A percentile compares a stretch with the other conserved stretches of the same genome.
phyloP scores from a whole-genome alignment of 2,888 invertebrate species.

The Drosophila nr. fundita region DNA sequence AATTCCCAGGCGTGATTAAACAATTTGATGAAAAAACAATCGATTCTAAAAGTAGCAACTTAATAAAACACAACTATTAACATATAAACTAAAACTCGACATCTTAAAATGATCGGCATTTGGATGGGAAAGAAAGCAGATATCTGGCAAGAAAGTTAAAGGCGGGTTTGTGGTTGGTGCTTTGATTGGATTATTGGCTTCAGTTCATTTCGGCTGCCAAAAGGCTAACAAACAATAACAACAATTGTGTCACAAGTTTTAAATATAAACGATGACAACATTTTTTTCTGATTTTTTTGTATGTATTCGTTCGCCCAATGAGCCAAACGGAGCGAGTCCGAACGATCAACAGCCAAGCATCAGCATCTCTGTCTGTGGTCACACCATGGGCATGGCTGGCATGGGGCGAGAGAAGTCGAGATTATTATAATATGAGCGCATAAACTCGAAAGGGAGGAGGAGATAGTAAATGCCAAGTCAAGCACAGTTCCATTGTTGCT shows the following conservation, averaged over 20 bases:
- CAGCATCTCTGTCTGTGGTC: conserved; percentile 14
- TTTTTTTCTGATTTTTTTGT: conserved; percentile 35
- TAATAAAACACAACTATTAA: not conserved
- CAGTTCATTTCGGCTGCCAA: conserved; percentile 47
- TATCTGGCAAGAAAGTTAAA: conserved; percentile 53
- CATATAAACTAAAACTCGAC: not conserved
- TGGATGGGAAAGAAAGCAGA: conserved; percentile 50
- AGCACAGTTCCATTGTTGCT: conserved; percentile 61
- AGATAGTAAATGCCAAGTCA: conserved; percentile 48
- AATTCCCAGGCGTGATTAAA: conserved; percentile 49
- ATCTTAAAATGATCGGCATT: not conserved
- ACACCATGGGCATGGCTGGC: conserved; percentile 2
- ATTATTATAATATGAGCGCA: conserved; percentile 48
- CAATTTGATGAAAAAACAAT: conserved; percentile 18
- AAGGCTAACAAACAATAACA: conserved; percentile 65
- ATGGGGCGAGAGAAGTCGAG: conserved; percentile 44
- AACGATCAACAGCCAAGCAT: conserved; percentile 23
- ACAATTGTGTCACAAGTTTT: conserved; percentile 80
- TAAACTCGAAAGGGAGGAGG: conserved; percentile 27
- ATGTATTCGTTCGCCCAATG: conserved; percentile 38
- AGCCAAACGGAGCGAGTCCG: conserved; percentile 59
- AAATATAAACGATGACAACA: conserved; percentile 80
- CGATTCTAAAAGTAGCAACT: conserved; percentile 22
- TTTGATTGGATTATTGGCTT: conserved; percentile 19
- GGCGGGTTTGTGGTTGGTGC: conserved; percentile 30